phyloP scores from a whole-genome alignment of 2,797 vertebrate genomes.

The Enteromius treurensis region DNA sequence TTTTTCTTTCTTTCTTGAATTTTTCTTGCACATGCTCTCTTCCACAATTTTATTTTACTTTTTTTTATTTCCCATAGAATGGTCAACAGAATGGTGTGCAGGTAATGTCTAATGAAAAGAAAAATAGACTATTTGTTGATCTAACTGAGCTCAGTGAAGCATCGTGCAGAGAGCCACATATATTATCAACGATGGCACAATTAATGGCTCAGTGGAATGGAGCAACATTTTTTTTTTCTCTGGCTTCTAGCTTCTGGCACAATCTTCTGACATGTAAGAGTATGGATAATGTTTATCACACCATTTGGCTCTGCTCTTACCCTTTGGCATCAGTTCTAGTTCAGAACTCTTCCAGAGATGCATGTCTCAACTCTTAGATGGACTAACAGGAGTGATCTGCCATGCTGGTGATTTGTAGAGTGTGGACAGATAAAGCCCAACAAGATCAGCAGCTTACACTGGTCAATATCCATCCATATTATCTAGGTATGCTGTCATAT shows the following conservation, averaged over 20 bases:
- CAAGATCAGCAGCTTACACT: slow-evolving; percentile 4
- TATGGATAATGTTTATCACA: slow-evolving; percentile 40
- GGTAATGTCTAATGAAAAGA: not conserved
- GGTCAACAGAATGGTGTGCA: not conserved
- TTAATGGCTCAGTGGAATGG: slow-evolving; percentile 8
- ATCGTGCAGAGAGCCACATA: not conserved
- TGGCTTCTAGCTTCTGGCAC: not conserved
- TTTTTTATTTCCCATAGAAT: too few relatives aligned
- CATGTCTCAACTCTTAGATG: slow-evolving; percentile 38
- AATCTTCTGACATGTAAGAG: not conserved
- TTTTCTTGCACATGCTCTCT: too few relatives aligned
- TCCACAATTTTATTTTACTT: too few relatives aligned
- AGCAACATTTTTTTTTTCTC: not conserved
- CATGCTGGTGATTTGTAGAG: slow-evolving; percentile 25
- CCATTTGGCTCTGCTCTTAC: slow-evolving; percentile 32
- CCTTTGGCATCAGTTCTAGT: slow-evolving; percentile 33
- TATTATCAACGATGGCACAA: not conserved
- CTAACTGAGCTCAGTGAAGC: not conserved
- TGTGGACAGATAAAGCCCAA: slow-evolving; percentile 26
- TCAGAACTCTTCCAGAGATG: slow-evolving; percentile 37
- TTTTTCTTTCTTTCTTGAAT: too few relatives aligned
- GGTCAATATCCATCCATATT: not conserved
- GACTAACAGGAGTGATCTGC: slow-evolving; percentile 25
- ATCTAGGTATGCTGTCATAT: too few relatives aligned
- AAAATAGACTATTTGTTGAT: not conserved